A percentile compares a stretch with the other conserved stretches of the same genome.
phyloP scores from a whole-genome alignment of 1,140 invertebrate genomes.

The Nasonia longicornis region DNA sequence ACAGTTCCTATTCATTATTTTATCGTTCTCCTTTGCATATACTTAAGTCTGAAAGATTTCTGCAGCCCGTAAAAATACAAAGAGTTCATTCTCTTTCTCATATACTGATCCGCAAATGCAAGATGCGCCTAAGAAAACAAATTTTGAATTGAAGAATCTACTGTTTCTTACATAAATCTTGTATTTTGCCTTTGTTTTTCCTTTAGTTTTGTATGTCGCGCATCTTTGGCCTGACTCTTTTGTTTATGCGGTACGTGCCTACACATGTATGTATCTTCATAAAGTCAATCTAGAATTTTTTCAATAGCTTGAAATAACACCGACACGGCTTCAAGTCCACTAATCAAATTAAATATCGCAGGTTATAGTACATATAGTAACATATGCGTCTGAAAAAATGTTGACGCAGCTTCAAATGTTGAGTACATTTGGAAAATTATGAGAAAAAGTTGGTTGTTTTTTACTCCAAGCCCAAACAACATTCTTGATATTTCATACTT shows the following conservation, averaged over 20 bases:
- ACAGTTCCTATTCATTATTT: neutral
- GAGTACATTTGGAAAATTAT: slow-evolving; percentile 7
- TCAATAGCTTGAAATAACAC: neutral
- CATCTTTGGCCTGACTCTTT: neutral
- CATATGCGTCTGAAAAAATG: too few relatives aligned
- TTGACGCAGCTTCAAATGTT: too few relatives aligned
- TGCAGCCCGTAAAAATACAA: neutral
- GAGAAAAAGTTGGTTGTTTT: slow-evolving; percentile 30
- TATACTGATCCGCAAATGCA: neutral
- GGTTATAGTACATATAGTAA: too few relatives aligned
- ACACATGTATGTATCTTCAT: neutral
- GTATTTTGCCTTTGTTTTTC: neutral
- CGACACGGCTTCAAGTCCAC: neutral
- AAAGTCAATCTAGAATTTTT: neutral
- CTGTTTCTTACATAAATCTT: neutral
- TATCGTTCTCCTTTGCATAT: neutral
- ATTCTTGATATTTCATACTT: neutral
- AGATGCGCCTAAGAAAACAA: slow-evolving; percentile 6
- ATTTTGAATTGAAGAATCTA: slow-evolving; percentile 19
- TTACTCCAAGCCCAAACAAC: neutral
- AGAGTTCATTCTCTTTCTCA: neutral
- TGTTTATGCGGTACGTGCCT: neutral
- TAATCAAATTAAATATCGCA: slow-evolving; percentile 30
- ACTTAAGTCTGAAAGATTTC: slow-evolving; percentile 10
- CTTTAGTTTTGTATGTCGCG: neutral